Evolutionary conservation across 1,140 invertebrate species (phyloP), one percentile per base, ranked within the genome.

Genomic region (Drosophila lacteicornis): DNA sequence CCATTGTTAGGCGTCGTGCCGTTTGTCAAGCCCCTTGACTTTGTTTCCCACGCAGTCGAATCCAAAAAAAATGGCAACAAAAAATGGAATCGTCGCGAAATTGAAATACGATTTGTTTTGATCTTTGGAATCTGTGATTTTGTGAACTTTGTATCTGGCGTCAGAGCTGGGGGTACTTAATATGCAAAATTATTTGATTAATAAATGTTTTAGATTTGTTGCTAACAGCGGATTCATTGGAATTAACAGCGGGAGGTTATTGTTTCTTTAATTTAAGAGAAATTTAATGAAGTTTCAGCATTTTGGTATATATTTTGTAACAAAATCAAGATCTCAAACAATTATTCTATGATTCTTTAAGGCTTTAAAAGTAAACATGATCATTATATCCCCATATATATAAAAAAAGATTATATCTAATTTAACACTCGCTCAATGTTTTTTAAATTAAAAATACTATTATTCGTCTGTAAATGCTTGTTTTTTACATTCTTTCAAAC

Each of bases 11-110:
- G 60, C 40, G 38, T 45, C 40, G 43, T 45, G 51, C 43, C 65
- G 49, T 30, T 58, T 69, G 70, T 58, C 30, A 66, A 73, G 66
- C 74, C 59, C 57, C 66, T 45, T 47, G 49, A 79, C 66, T 80
- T 79, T 53, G 49, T 62, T 88, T 87, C 84, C 84, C 84, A 87
- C 84, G 80, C 84, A 74, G 59, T 59, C 42, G 51, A 40, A 45
- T 43, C 43, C 53, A 68, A 60, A 58, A 50, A 82, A 68, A 75
- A 61, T 22, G 43, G 40, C 60, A 51, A 25, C 25, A 55, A 55
- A 50, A 46, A 50, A 57, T 50, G 4, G 33, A 22, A n/a, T 22
- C 4, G 19, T 22, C 4, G 19, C 33, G 22, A 40, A 55, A 55
- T 38, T 55, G 45, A 68, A 49, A 50, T 73, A 80, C 42, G 46